Percentiles rank a stretch among this genome's conserved stretches.
phyloP scores from a whole-genome alignment of 2,797 vertebrate genomes.

The Centropyge bicolor region DNA sequence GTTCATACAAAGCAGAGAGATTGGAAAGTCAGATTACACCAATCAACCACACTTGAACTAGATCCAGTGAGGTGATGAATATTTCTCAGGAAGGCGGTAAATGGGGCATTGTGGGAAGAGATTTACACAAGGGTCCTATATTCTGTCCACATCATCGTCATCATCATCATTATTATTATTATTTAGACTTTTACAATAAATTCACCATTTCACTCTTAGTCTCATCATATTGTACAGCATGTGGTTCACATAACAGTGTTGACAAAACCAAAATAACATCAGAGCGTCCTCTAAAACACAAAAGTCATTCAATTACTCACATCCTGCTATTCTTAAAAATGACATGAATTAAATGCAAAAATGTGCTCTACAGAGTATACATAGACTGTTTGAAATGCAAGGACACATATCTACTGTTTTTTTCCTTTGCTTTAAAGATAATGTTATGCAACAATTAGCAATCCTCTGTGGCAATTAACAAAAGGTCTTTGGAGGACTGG shows the following conservation, averaged over 20 bases:
- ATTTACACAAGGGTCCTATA: slow-evolving; percentile 35
- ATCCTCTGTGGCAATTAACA: background rate
- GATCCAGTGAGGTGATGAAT: slow-evolving; percentile 64
- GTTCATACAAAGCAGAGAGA: slow-evolving; percentile 71
- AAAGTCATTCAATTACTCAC: slow-evolving; percentile 34
- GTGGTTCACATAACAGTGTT: background rate
- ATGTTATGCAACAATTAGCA: background rate
- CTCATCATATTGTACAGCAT: background rate
- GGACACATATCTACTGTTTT: background rate
- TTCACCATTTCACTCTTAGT: background rate
- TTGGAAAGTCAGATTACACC: slow-evolving; percentile 65
- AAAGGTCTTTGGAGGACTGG: background rate
- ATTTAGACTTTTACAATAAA: background rate
- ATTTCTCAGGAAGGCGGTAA: slow-evolving; percentile 67
- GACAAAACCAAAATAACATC: background rate
- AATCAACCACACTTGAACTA: slow-evolving; percentile 61
- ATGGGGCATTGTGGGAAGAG: slow-evolving; percentile 44
- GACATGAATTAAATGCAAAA: background rate
- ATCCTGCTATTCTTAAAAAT: slow-evolving; percentile 27
- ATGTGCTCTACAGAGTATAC: background rate
- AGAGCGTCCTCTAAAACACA: background rate
- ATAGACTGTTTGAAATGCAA: background rate
- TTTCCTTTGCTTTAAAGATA: slow-evolving; percentile 1
- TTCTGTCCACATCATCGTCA: background rate
- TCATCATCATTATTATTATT: background rate